These are phyloP conservation scores for Mirza zaza DNA, from an alignment of 2,113 vertebrate genomes.

Conservation along the genomic window DNA sequence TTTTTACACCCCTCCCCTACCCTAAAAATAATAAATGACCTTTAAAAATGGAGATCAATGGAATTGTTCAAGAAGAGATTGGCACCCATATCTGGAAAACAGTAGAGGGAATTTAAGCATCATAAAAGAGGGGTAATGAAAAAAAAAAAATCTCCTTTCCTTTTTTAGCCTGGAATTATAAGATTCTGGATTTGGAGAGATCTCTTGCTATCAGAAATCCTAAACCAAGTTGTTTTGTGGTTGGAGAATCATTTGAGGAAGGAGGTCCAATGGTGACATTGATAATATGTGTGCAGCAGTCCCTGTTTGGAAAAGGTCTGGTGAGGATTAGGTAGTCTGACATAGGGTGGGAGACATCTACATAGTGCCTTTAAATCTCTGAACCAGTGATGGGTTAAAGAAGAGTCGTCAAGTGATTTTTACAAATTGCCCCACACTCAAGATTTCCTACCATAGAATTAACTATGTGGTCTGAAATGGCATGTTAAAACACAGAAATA, in stretches of 20 bases:
- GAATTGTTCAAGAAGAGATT: neutral
- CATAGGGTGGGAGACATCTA: neutral
- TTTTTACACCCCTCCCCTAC: rapidly evolving
- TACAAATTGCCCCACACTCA: neutral
- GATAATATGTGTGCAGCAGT: neutral
- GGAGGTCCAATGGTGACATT: neutral
- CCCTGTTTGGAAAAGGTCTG: neutral
- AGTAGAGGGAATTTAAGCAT: neutral
- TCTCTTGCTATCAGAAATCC: neutral
- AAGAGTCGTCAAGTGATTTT: neutral
- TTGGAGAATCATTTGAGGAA: neutral
- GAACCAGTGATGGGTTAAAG: neutral
- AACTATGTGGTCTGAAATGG: slow-evolving; percentile 11
- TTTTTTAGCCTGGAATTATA: neutral
- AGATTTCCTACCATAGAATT: neutral
- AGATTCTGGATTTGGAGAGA: neutral
- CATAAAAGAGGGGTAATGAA: neutral
- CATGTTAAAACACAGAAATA: slow-evolving; percentile 30
- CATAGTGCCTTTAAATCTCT: neutral
- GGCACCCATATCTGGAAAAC: neutral
- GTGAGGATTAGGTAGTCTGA: neutral
- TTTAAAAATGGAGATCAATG: neutral
- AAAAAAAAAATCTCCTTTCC: neutral
- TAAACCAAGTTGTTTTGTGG: neutral
- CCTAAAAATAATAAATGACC: neutral